Evolutionary conservation across 2,113 vertebrate species (phyloP), one percentile per base, ranked within the genome.

Genomic region (Hiodon tergisus): DNA sequence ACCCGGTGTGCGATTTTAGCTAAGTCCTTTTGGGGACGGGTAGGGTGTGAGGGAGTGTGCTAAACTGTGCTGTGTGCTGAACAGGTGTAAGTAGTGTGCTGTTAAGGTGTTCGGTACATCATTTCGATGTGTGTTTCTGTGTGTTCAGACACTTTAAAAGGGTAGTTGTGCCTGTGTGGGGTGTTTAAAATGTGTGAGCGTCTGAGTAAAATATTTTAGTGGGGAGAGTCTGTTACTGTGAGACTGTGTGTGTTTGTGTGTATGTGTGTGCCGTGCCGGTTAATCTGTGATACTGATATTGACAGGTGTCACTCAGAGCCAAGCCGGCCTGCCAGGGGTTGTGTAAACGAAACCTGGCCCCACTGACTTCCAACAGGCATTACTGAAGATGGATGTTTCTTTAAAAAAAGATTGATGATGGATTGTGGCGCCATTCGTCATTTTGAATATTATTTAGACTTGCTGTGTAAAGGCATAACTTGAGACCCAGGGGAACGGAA

Each of bases 391-490:
- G 94, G 96, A 98, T 98, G 94, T 94, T 94, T 92, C 94, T 97
- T 94, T 96, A 96, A 94, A 95, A 96, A 95, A 95, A 96, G 90
- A 92, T 96, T 96, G 98, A 99, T 99, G 96, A 96, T 92, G 93
- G 95, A 94, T 93, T 90, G 89, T 93, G 92, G 93, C 88, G 89
- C 94, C 95, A 96, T 99, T 96, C 93, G 97, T 99, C 96, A 99
- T 93, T 91, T 92, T 92, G 95, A 95, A 98, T 97, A 97, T 97
- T 98, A 98, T 98, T 99, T 97, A 95, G 96, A 96, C 94, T 93
- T 93, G 93, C 94, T 90, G 90, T 94, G 94, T 94, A 95, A 94
- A 95, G 94, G 94, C 95, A 96, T 96, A 96, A 98, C 95, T 92
- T 93, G 97, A 97, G 96, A 95, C 91, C 90, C 87, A 91, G 94